Evolutionary conservation across 2,888 invertebrate species (phyloP), one percentile per base, ranked within the genome.

Genomic region (Calephelis perditalis): DNA sequence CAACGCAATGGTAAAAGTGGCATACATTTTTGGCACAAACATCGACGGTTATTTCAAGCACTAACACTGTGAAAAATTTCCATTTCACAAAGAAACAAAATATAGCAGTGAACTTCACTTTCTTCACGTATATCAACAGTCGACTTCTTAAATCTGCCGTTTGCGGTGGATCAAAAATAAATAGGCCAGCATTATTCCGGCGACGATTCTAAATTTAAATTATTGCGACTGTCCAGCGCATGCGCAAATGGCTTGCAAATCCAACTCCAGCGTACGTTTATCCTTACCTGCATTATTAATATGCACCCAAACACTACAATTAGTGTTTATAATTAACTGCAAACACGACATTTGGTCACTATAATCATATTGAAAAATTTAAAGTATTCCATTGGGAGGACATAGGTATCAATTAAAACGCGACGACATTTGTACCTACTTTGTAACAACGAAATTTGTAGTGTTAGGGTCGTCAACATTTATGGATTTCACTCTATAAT

Each of bases 141-240:
- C 5, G 52, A 45, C 26, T 57, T 7, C 35, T 45, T 57, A 79
- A 79, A 79, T 79, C 74, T 74, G 72, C 72, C 73, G 78, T 81
- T 79, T 80, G 78, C 71, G 71, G 67, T 66, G 71, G 72, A 72
- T 75, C 79, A 70, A 77, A 85, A 85, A 84, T 87, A 82, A 68
- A 68, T 68, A 67, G 86, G 82, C 72, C 82, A 78, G 80, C 75
- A 69, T 81, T 82, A 82, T 82, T 79, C 79, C 75, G 79, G 73
- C 78, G 79, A 78, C 78, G 75, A 63, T 71, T 82, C 87, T 89
- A 89, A 83, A 83, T 87, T 87, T 89, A 89, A 86, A 84, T 69
- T 71, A 76, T 74, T 76, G 75, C 78, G 76, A 74, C 71, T 77
- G 73, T 75, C 74, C 72, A 71, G 75, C 89, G 88, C 89, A 85